Evolutionary conservation across 2,888 invertebrate species (phyloP), one percentile per base, ranked within the genome.

Genomic region (Mystacides longicornis): DNA sequence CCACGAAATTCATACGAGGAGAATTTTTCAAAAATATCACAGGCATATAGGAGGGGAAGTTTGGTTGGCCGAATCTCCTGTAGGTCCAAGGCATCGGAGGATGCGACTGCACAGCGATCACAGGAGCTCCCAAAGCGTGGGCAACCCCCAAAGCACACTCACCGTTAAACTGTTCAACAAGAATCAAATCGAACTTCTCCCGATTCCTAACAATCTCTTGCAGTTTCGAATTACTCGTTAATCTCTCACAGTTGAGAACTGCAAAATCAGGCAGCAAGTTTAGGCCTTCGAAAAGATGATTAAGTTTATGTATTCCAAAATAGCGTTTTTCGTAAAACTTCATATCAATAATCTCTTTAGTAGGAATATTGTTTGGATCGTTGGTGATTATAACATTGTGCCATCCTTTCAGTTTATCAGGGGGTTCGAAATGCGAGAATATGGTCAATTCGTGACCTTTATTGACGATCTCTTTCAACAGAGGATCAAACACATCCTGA

Each of bases 121-220:
- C 69, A 0, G 85, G 84, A 5, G 78, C 76, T 51, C 75, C 71
- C 61, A 83, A 72, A 23, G 79, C 65, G 65, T 83, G 74, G 0
- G 77, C 74, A 51, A 86, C 67, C 1, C 80, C 83, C 48, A 84
- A 66, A 68, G 82, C 77, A 56, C 85, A 85, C 62, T 85, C 84
- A 31, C 81, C 78, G 61, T 78, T 81, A 61, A 85, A 86, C 60
- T 78, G 74, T 65, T 85, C 85, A 19, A 79, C 73, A 9, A 85
- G 66, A 7, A 85, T 67, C 11, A 84, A 64, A 64, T 88, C 87
- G 62, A 83, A 87, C n/a, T 74, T 69, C 1, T 64, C 64, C 14
- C 37, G 37, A 37, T 37, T 37, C 4, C 37, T 3, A 14, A 37
- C 37, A 14, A 37, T 37, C 37, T 37, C 37, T 37, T 37, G 37